Base-by-base conservation (phyloP, 2,888 invertebrate genomes). In the Clivina fossor region DNA sequence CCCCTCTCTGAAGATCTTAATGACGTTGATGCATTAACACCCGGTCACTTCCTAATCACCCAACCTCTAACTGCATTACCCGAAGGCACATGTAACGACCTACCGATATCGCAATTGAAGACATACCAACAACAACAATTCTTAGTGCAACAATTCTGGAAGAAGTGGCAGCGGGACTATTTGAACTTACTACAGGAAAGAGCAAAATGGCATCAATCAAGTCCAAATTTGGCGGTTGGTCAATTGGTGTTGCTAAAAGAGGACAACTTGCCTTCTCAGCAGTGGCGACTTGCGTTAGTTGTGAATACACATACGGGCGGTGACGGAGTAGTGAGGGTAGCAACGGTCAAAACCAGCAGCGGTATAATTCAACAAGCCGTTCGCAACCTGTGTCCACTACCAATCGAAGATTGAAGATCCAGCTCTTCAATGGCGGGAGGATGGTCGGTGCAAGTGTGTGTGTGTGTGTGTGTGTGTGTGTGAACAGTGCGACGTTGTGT, bases 381-480 rank as follows among this genome's bases (percentile, higher is more conserved):
- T 32, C 40, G 38, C 16, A 56, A 50, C 9, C 46, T 60, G 35
- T 60, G 60, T 37, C 37, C 56, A 18, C 33, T 56, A n/a, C 60
- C 58, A 3, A 51, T 38, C 9, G 38, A 38, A 18, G 38, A 38
- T 38, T 38, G 38, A 38, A 18, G 5, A 9, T 8, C 26, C 5
- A 19, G 7, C n/a, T 20, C 2, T 18, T 38, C 38, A 38, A 38
- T 38, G 38, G 38, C 38, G 38, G 38, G 38, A 13, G 13, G 32
- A n/a, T 11, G 9, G 32, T 32, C 32, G 11, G 32, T n/a, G n/a
- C n/a, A n/a, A n/a, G n/a, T n/a, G n/a, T n/a, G n/a, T n/a, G n/a
- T n/a, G n/a, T n/a, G n/a, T n/a, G n/a, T n/a, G n/a, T n/a, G n/a
- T n/a, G n/a, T n/a, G n/a, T n/a, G n/a, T n/a, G n/a, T n/a, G n/a